Evolutionary conservation across 2,888 invertebrate genomes (phyloP).

Genomic region (Clivina fossor): DNA sequence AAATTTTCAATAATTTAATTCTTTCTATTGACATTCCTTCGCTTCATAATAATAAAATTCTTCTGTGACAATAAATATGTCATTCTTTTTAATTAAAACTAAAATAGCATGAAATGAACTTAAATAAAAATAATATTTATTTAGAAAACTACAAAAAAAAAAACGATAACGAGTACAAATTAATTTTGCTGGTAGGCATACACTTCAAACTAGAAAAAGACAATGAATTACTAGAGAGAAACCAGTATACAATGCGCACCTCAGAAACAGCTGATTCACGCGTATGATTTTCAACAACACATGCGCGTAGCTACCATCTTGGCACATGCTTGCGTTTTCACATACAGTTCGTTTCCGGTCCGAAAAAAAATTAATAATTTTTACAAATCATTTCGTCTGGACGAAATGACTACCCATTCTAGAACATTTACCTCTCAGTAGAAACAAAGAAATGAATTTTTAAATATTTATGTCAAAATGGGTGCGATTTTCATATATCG

Average conservation of each 20-base stretch:
- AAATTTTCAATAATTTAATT: no score
- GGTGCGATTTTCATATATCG: constrained; percentile 22
- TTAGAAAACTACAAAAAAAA: no score
- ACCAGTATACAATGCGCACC: constrained; percentile 21
- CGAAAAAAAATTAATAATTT: constrained; percentile 11
- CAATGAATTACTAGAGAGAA: background rate
- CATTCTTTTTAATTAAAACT: no score
- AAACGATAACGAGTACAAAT: no score
- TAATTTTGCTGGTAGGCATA: constrained; percentile 13
- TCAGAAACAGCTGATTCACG: constrained; percentile 28
- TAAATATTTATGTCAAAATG: constrained; percentile 9
- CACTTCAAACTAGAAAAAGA: constrained; percentile 8
- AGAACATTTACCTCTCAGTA: constrained; percentile 16
- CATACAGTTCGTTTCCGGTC: constrained; percentile 19
- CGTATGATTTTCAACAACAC: constrained; percentile 15
- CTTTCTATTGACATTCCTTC: no score
- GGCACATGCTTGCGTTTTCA: constrained; percentile 13
- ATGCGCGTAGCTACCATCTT: constrained; percentile 25
- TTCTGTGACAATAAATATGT: no score
- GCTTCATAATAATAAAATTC: no score
- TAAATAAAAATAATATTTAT: no score
- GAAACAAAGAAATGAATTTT: constrained; percentile 11
- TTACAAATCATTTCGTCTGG: constrained; percentile 12
- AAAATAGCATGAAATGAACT: no score
- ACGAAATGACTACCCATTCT: no score